A percentile compares a stretch with the other conserved stretches of the same genome.
phyloP scores from a whole-genome alignment of 2,113 vertebrate species.

The Spermophilus dauricus region DNA sequence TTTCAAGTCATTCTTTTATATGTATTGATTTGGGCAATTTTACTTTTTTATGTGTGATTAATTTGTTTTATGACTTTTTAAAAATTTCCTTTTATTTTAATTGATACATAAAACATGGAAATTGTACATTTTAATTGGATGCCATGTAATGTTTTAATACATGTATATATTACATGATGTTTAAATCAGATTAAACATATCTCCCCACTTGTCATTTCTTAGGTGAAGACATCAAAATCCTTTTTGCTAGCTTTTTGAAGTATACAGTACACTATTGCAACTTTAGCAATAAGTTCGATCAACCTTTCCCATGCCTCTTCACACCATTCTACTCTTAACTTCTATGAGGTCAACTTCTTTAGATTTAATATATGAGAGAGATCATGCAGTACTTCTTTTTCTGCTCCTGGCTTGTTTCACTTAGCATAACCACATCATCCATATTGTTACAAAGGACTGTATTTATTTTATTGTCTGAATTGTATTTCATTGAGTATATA shows the following conservation, averaged over 20 bases:
- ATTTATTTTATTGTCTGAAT: not conserved
- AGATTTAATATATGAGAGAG: not conserved
- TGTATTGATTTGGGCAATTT: conserved; percentile 33
- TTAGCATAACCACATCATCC: not conserved
- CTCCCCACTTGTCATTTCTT: not conserved
- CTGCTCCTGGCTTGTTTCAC: not conserved
- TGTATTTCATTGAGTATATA: too few relatives aligned
- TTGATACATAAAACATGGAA: not conserved
- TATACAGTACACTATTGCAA: not conserved
- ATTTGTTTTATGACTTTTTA: conserved; percentile 5
- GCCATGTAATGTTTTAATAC: not conserved
- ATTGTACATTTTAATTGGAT: not conserved
- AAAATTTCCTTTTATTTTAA: not conserved
- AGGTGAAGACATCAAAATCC: not conserved
- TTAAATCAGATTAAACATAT: not conserved
- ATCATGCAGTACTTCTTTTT: not conserved
- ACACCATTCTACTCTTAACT: not conserved
- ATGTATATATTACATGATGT: not conserved
- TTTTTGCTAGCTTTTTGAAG: not conserved
- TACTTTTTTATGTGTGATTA: conserved; percentile 48
- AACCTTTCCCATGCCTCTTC: not conserved
- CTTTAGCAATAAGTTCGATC: too few relatives aligned
- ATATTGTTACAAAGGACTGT: not conserved
- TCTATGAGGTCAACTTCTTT: not conserved
- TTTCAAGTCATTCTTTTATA: conserved; percentile 65